Percentiles rank a stretch among this genome's conserved stretches.
Conservation (phyloP, 2,797 vertebrate species). For the Enteromius unitaeniatus region DNA sequence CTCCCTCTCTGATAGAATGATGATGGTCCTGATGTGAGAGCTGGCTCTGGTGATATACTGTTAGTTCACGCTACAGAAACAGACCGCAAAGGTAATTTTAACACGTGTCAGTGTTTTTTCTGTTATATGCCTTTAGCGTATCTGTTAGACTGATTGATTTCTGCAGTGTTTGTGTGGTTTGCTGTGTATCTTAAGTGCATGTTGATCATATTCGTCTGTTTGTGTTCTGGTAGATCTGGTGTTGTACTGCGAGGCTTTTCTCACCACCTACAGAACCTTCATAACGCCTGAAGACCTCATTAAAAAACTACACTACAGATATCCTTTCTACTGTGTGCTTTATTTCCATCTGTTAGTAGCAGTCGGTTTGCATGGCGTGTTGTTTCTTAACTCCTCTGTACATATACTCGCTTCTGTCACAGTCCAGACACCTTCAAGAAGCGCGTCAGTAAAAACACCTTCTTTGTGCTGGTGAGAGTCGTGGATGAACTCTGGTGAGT, state of each 20-base stretch:
- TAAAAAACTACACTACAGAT: slow-evolving; percentile 98
- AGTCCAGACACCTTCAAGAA: slow-evolving; percentile 96
- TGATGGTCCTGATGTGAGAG: slow-evolving; percentile 95
- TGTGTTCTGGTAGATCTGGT: slow-evolving; percentile 84
- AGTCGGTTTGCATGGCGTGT: background rate
- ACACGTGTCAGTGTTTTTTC: background rate
- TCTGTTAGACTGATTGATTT: background rate
- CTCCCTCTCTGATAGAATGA: slow-evolving; percentile 82
- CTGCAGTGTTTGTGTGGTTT: slow-evolving; percentile 35
- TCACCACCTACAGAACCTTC: slow-evolving; percentile 98
- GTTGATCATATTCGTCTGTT: slow-evolving; percentile 34
- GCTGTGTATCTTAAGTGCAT: background rate
- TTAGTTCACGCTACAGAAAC: slow-evolving; percentile 97
- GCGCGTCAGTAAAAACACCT: slow-evolving; percentile 97
- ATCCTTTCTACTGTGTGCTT: slow-evolving; percentile 82
- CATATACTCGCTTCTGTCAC: slow-evolving; percentile 95
- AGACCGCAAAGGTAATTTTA: slow-evolving; percentile 95
- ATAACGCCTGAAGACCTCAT: slow-evolving; percentile 97
- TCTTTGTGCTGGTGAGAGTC: slow-evolving; percentile 96
- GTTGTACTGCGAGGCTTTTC: slow-evolving; percentile 98
- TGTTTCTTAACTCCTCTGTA: slow-evolving; percentile 83
- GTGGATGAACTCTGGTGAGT: slow-evolving; percentile 99
- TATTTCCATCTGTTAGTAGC: background rate
- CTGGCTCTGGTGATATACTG: slow-evolving; percentile 94
- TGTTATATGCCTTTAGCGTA: background rate